Base-by-base conservation (phyloP, 1,140 invertebrate genomes). In the Formica selysi region DNA sequence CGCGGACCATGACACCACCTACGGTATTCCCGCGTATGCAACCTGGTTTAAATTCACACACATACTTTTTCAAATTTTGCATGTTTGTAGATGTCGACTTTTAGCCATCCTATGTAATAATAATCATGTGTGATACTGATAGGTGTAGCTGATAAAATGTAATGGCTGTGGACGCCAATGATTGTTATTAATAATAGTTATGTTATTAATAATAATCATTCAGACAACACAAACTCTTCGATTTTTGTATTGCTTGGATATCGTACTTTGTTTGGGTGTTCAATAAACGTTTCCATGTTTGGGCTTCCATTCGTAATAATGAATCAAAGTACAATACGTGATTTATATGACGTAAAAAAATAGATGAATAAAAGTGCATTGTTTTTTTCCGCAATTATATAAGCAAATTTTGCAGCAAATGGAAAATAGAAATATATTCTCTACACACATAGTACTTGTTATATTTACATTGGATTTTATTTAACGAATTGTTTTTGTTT, bases 1-100 rank as follows among this genome's bases (percentile, higher is more conserved):
- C 32, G 48, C 54, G 57, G 62, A 90, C 80, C 89, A 89, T 90
- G 88, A 90, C 89, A 90, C 3, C 44, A 51, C 41, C 59, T 22
- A 85, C 51, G 41, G 38, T 61, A 61, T 36, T 62, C 74, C 41
- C 54, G 41, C 26, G 13, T 16, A 38, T 13, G 54, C 5, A 32
- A 61, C 10, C 1, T 36, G 22, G 4, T 51, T 51, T 16, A 68
- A 57, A 29, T 13, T 51, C 10, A 22, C 48, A 32, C 36, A 68
- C 48, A 48, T 1, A 51, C 16, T 19, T 51, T 59, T 80, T 16
- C 54, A 59, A n/a, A 74, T 61, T 73, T 16, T 73, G 57, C 29
- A 44, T 61, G 38, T 13, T 73, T 73, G 38, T 83, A 74, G 79
- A 44, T 22, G 22, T 41, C 5, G 54, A 0, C 7, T 4, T 71